Evolutionary conservation across 2,797 vertebrate species (phyloP), one percentile per base, ranked within the genome.

Genomic region (Pyrocephalus nanus): DNA sequence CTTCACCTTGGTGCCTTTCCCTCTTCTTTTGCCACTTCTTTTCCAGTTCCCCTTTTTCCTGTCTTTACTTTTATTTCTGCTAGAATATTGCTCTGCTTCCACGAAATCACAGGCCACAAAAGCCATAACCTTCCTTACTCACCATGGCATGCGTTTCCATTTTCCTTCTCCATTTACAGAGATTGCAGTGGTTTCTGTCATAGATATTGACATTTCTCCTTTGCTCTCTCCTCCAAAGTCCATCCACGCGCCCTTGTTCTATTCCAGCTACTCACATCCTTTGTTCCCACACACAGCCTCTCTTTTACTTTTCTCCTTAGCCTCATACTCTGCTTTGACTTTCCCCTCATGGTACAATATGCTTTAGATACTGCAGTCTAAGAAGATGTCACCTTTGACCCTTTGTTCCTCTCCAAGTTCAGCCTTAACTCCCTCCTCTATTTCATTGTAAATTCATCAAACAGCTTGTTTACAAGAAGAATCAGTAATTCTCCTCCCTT

Each of bases 381-480:
- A 90, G 55, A 79, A 93, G 85, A 71, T 0, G 1, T 57, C 74
- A 71, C 86, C 86, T 82, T 66, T 91, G 67, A 64, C 81, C 65
- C 88, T 88, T 55, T 6, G 3, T 90, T 92, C 30, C 50, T 71
- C 57, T 92, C 58, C 75, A 69, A 79, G 42, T 48, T n/a, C 43
- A 77, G 27, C 9, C 29, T 70, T 82, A 85, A 90, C 22, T 91
- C 75, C 19, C 42, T 69, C 48, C 57, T 89, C 67, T 38, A 11
- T 92, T 92, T 95, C 22, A 71, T 74, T 86, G 79, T 65, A 87
- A 94, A 91, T 85, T 91, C 50, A 87, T 85, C 81, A 92, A 48
- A 82, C 57, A 82, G 2, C 27, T 64, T 76, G 26, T 79, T 91
- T 67, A 71, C 84, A 87, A n/a, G 54, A 38, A 83, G 48, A 91